Conservation (phyloP, 1,140 invertebrate genomes). For the Heliconius eleuchia region DNA sequence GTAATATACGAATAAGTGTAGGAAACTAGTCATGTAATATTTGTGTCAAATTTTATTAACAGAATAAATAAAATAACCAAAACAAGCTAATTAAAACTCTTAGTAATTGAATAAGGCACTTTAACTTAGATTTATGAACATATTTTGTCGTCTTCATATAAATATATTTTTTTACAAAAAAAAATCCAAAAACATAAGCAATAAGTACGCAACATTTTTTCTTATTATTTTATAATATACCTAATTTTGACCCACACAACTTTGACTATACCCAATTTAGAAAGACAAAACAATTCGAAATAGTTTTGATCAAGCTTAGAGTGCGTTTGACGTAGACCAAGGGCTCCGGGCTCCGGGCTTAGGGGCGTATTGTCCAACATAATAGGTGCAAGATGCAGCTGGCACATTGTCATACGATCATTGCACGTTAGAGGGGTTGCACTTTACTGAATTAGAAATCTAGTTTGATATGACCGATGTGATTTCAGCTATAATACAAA, state of each 20-base stretch:
- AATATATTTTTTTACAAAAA: background rate
- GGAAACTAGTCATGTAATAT: no score
- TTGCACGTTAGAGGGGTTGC: slow-evolving; percentile 32
- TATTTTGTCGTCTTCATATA: no score
- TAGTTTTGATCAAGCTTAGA: slow-evolving; percentile 17
- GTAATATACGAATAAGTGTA: no score
- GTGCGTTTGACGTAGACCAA: slow-evolving; percentile 42
- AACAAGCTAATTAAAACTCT: background rate
- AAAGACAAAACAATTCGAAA: background rate
- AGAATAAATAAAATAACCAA: background rate
- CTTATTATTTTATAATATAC: background rate
- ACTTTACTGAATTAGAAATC: slow-evolving; percentile 35
- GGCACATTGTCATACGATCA: slow-evolving; percentile 35
- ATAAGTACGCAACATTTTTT: background rate
- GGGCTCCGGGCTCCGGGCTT: slow-evolving; percentile 26
- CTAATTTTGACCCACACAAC: background rate
- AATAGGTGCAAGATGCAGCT: slow-evolving; percentile 49
- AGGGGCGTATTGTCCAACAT: slow-evolving; percentile 50
- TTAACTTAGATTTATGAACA: background rate
- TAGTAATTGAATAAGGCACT: background rate
- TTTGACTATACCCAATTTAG: background rate
- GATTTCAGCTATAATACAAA: slow-evolving; percentile 24
- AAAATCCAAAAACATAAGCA: background rate
- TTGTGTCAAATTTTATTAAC: no score
- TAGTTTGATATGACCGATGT: slow-evolving; percentile 19